Evolutionary conservation across 2,888 invertebrate genomes (phyloP).

Genomic region (Dione vanillae): DNA sequence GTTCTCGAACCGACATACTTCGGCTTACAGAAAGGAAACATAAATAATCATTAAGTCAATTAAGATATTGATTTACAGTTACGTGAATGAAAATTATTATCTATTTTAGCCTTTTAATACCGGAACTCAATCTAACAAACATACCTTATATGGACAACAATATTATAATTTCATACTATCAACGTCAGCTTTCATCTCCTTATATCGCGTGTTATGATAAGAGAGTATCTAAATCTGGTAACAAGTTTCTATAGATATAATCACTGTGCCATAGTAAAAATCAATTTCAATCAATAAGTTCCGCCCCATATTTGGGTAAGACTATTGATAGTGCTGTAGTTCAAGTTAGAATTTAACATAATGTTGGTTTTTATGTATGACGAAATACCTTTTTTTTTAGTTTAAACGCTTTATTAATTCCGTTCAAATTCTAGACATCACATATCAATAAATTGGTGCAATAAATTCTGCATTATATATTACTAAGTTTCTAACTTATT

Average conservation of each 20-base stretch:
- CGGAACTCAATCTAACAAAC: neutral
- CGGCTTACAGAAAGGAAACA: too few species aligned
- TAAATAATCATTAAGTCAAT: too few species aligned
- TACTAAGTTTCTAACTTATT: too few species aligned
- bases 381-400: too few species aligned
- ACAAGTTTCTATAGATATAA: constrained; percentile 32
- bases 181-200: constrained; percentile 27
- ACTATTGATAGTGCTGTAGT: constrained; percentile 47
- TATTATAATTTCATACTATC: constrained; percentile 19
- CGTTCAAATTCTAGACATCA: too few species aligned
- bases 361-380: neutral
- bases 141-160: neutral
- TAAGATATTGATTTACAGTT: neutral
- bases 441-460: too few species aligned
- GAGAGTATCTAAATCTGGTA: constrained; percentile 37
- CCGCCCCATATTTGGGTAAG: constrained; percentile 63
- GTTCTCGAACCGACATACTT: too few species aligned
- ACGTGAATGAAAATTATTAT: neutral
- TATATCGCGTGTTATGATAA: constrained; percentile 26
- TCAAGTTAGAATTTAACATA: neutral
- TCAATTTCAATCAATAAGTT: constrained; percentile 44
- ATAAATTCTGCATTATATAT: too few species aligned
- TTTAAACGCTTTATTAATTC: too few species aligned
- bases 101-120: neutral
- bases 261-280: constrained; percentile 35